Conservation (phyloP, 2,113 vertebrate species). For the Otus sunia region DNA sequence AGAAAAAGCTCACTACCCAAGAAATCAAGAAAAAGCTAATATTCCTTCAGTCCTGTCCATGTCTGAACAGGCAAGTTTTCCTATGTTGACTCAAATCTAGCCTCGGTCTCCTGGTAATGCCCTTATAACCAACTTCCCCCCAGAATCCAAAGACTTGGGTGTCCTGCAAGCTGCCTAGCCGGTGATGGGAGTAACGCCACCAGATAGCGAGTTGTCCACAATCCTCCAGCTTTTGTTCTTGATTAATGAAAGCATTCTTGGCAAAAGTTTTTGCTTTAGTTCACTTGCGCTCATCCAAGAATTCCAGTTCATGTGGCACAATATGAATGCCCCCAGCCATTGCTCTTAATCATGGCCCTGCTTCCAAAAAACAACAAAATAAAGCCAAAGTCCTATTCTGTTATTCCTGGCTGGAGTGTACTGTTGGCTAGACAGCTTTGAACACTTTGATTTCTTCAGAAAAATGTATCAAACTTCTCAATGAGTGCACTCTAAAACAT, state of each 20-base stretch:
- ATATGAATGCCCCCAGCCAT: neutral
- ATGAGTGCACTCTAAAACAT: neutral
- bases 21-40: neutral
- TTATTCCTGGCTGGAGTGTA: neutral
- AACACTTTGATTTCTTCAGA: neutral
- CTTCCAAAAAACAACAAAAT: neutral
- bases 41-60: neutral
- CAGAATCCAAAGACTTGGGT: neutral
- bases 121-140: neutral
- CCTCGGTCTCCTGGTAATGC: neutral
- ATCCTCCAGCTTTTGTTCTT: conserved; percentile 18
- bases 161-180: neutral
- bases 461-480: neutral
- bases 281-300: conserved; percentile 36
- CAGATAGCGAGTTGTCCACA: neutral
- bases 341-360: conserved; percentile 26
- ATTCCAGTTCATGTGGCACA: conserved; percentile 53
- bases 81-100: neutral
- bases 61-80: neutral
- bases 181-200: neutral
- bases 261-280: conserved; percentile 41
- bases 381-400: neutral
- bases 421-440: neutral
- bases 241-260: conserved; percentile 27
- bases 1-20: neutral